Evolutionary conservation across 2,113 vertebrate genomes (phyloP).

Genomic region (Malurus alboscapulatus): DNA sequence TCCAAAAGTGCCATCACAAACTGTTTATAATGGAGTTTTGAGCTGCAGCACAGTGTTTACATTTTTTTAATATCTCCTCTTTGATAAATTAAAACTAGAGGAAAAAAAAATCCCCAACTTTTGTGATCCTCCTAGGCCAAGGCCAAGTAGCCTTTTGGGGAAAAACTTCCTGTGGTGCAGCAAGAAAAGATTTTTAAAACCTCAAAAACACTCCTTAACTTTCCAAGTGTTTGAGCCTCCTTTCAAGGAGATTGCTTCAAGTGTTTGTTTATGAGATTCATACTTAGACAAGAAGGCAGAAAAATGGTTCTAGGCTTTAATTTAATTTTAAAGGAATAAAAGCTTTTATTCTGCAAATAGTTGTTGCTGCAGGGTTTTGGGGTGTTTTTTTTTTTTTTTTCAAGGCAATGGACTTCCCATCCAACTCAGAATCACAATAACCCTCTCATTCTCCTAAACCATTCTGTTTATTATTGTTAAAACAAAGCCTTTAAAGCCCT

Average conservation of each 20-base stretch:
- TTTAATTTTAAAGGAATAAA: background rate
- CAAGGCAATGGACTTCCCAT: background rate
- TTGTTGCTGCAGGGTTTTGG: background rate
- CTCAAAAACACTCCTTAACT: background rate
- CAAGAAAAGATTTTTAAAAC: background rate
- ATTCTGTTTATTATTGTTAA: constrained; percentile 30
- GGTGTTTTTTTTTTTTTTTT: background rate
- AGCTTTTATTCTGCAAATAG: background rate
- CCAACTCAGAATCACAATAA: background rate
- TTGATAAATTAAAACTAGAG: background rate
- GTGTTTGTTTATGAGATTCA: background rate
- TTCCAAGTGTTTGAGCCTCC: background rate
- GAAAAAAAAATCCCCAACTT: rapidly evolving
- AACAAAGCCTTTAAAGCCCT: constrained; percentile 39
- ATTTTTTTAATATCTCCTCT: background rate
- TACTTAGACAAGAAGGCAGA: background rate
- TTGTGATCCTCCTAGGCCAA: background rate
- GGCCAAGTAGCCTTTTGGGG: background rate
- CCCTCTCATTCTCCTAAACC: background rate
- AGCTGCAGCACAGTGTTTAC: background rate
- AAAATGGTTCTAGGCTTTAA: background rate
- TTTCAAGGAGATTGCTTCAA: background rate
- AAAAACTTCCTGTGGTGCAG: background rate
- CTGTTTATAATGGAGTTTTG: background rate
- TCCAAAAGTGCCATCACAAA: background rate